Base-by-base conservation (phyloP, 2,113 vertebrate genomes). In the Phylloscopus trochiloides region DNA sequence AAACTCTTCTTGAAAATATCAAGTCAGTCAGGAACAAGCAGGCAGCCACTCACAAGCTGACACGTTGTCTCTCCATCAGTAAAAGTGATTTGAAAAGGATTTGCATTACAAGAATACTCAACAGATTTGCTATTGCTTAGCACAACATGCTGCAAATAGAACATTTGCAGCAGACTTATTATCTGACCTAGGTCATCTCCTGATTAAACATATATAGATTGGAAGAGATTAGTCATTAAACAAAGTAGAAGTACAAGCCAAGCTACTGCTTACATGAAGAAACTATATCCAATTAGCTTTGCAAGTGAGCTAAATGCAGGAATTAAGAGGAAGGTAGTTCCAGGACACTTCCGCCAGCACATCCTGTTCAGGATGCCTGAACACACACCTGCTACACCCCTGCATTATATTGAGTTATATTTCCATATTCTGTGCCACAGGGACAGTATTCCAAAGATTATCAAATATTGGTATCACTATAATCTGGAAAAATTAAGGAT, bases 251-350 rank as follows among this genome's bases (percentile, higher is more conserved):
- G 47, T 57, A 76, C 68, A 84, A 88, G 45, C 40, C 68, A 83
- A 74, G 72, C 47, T 84, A 84, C 62, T 76, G 78, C 72, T 96
- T 92, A 75, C 79, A 79, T 0, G 5, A 82, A 92, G 86, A 90
- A 77, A 68, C 42, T 61, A 59, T 68, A 95, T 63, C 88, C 92
- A 95, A 94, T 92, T 94, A 95, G 42, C 70, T 94, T 86, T 92
- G 79, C 90, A 94, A 96, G 84, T 34, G 93, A 97, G 73, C 92
- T 94, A 87, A 90, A 91, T 91, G 62, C 58, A 93, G 94, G 94
- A 96, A 92, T 94, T 95, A 95, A 77, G 66, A 86, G 85, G 31
- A 92, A 88, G 74, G 91, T 76, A 59, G 95, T 91, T 97, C 76
- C 91, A 97, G 96, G 93, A 95, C 94, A 94, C 47, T 88, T 88